A percentile compares a stretch with the other conserved stretches of the same genome.
phyloP scores from a whole-genome alignment of 2,797 vertebrate species.

The Chaetodon trifasciatus region DNA sequence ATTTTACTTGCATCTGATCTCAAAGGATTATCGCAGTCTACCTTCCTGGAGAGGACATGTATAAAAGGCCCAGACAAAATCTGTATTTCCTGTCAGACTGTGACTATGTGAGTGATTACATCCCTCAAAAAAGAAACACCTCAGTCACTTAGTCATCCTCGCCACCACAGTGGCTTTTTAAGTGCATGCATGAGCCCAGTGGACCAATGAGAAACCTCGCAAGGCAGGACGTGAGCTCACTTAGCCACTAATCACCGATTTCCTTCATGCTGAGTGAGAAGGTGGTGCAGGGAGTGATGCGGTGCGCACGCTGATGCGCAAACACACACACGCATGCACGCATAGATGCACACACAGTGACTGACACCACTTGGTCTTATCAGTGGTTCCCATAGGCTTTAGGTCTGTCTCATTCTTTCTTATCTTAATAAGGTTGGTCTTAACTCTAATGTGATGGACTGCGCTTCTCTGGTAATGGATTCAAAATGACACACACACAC shows the following conservation, averaged over 20 bases:
- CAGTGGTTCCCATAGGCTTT: conserved; percentile 43
- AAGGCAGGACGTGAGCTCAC: conserved; percentile 16
- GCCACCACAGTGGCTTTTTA: conserved; percentile 6
- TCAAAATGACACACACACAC: conserved; percentile 32
- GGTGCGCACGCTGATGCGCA: background rate
- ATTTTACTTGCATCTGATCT: conserved; percentile 15
- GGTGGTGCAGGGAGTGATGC: background rate
- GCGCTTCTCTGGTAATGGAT: conserved; percentile 59
- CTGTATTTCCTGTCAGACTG: conserved; percentile 30
- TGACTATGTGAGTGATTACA: conserved; percentile 17
- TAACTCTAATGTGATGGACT: conserved; percentile 67
- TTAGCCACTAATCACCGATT: conserved; percentile 27
- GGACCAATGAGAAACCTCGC: conserved; percentile 39
- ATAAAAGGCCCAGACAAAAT: conserved; percentile 10
- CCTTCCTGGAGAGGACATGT: background rate
- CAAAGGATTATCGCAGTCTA: conserved; percentile 4
- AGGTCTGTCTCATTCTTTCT: conserved; percentile 60
- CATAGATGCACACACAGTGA: conserved; percentile 15
- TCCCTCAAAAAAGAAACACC: conserved; percentile 8
- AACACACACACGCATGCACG: background rate
- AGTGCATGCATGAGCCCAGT: background rate
- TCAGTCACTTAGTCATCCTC: background rate
- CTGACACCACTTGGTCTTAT: conserved; percentile 59
- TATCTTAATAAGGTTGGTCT: conserved; percentile 79
- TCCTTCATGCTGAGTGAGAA: conserved; percentile 14